Evolutionary conservation across 2,797 vertebrate genomes (phyloP), one percentile per base, ranked within the genome.

Genomic region (Eidolon dupreanum): DNA sequence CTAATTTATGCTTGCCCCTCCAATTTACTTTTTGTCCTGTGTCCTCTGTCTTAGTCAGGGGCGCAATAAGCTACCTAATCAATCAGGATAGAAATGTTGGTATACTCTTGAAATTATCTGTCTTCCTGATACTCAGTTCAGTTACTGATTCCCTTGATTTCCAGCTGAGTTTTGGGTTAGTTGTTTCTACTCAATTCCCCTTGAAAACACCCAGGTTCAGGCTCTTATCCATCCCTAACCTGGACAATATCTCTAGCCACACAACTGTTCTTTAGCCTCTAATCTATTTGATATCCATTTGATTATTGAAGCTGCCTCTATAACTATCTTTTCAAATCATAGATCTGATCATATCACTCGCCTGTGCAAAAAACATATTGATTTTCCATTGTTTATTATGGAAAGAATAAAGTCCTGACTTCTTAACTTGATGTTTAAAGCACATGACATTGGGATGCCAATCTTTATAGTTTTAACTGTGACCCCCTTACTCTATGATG

Each of bases 251-350:
- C 53, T 33, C 6, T 77, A 70, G 49, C 70, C 51, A 74, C 46
- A 53, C 38, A 68, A 49, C 16, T 38, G 49, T 8, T 61, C 53
- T 88, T 93, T 93, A 70, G 24, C 22, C 1, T 63, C 49, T 78
- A 43, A 73, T 57, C 43, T 38, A 51, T 53, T 46, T 74, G 46
- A 57, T 61, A 11, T 22, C 2, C 26, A 41, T 73, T 88, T 61
- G 16, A 71, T 79, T 82, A 82, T 22, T 63, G 31, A 88, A 93
- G 36, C 2, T 49, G 26, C 55, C 79, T 92, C 38, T 6, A 63
- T 74, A 86, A 94, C 77, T 81, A 20, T 87, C 22, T 73, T 71
- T 81, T 20, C 33, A 91, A 88, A 83, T 88, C 65, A 71, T 19
- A 61, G 8, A 87, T 51, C 26, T 65, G 65, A 83, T 89, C 5